phyloP scores from a whole-genome alignment of 2,797 vertebrate genomes.

The Oophaga sylvatica region DNA sequence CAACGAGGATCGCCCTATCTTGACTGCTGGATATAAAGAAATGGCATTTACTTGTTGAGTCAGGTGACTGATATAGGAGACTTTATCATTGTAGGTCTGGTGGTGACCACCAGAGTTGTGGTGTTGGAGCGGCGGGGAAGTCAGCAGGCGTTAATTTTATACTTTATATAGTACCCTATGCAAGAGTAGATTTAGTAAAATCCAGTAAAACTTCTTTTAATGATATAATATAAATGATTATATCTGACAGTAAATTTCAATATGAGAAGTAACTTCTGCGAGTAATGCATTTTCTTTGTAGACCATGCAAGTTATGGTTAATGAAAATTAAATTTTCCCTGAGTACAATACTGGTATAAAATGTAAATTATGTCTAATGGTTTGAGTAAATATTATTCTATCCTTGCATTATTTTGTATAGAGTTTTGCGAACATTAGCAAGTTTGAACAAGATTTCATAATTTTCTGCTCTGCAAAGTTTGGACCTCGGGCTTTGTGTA shows the following conservation, averaged over 20 bases:
- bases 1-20: too few species aligned
- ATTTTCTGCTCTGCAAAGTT: constrained; percentile 58
- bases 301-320: background rate
- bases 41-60: too few species aligned
- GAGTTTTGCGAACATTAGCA: constrained; percentile 24
- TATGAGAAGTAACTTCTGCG: background rate
- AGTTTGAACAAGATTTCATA: constrained; percentile 44
- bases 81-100: too few species aligned
- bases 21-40: too few species aligned
- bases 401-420: constrained; percentile 11
- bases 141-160: too few species aligned
- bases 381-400: constrained; percentile 42
- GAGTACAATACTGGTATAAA: background rate
- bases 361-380: constrained; percentile 36
- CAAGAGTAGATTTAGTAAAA: too few species aligned
- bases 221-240: background rate
- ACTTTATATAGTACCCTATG: too few species aligned
- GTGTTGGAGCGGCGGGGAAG: too few species aligned
- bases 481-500: constrained; percentile 42
- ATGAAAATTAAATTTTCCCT: background rate
- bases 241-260: background rate
- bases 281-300: background rate
- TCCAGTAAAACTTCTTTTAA: background rate
- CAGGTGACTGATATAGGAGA: too few species aligned
- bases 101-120: too few species aligned